phyloP scores from a whole-genome alignment of 2,797 vertebrate genomes.

The Danio tinwini region DNA sequence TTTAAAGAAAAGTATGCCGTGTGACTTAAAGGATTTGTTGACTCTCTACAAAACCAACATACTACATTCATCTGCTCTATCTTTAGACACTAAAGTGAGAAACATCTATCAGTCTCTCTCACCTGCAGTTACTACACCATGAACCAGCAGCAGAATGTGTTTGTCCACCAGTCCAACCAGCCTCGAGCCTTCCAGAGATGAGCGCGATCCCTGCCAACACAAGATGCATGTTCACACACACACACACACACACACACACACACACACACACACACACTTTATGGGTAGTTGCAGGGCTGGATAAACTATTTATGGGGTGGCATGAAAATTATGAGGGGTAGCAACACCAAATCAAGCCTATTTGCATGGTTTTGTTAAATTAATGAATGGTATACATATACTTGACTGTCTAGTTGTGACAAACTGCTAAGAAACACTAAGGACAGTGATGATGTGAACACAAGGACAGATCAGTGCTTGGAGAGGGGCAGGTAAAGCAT shows the following conservation, averaged over 20 bases:
- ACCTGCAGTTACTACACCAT: slow-evolving; percentile 95
- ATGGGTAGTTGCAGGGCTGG: too few relatives aligned
- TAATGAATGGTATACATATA: too few relatives aligned
- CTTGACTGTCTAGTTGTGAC: too few relatives aligned
- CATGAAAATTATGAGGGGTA: too few relatives aligned
- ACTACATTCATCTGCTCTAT: not conserved
- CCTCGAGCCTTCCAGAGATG: slow-evolving; percentile 86
- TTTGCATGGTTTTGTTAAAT: too few relatives aligned
- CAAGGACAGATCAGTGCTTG: slow-evolving; percentile 50
- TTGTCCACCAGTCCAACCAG: slow-evolving; percentile 95
- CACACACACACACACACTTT: slow-evolving; percentile 20
- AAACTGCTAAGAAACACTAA: too few relatives aligned
- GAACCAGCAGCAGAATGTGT: slow-evolving; percentile 94
- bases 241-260: slow-evolving; percentile 26
- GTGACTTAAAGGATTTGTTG: too few relatives aligned
- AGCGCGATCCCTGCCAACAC: slow-evolving; percentile 81
- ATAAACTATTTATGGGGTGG: too few relatives aligned
- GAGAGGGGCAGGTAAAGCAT: slow-evolving; percentile 53
- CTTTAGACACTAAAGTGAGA: not conserved
- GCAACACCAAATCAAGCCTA: too few relatives aligned
- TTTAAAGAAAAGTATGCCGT: too few relatives aligned
- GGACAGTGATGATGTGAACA: slow-evolving; percentile 26
- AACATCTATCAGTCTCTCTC: slow-evolving; percentile 41
- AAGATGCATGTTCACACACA: slow-evolving; percentile 10
- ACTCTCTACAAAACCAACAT: not conserved